Percentiles rank a stretch among this genome's conserved stretches.
Evolutionary conservation across 1,140 invertebrate species (phyloP).

Genomic region (Drosophila pandora): DNA sequence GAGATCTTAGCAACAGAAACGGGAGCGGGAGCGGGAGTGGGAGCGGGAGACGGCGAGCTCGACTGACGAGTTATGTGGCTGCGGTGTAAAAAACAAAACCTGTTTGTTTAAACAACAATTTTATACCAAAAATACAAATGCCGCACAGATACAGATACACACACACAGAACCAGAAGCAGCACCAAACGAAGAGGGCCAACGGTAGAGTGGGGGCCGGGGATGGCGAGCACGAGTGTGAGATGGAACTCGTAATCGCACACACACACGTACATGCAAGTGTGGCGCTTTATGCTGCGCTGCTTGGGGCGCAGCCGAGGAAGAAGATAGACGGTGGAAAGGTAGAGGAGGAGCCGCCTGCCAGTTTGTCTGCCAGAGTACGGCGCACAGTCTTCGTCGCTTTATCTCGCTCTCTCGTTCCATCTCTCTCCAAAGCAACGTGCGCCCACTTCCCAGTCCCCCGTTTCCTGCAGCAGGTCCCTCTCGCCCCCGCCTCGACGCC

Average conservation of each 20-base stretch:
- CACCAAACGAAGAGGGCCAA: constrained; percentile 2
- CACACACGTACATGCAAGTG: constrained; percentile 39
- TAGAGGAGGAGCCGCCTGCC: constrained; percentile 64
- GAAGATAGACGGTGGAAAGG: constrained; percentile 11
- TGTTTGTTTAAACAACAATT: constrained; percentile 82
- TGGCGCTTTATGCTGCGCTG: constrained; percentile 71
- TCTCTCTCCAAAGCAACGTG: not conserved
- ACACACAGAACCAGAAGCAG: constrained; percentile 31
- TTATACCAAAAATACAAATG: constrained; percentile 79
- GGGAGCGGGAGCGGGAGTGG: not conserved
- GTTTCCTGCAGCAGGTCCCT: constrained; percentile 1
- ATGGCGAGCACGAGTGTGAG: constrained; percentile 38
- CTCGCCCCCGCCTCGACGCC: not conserved
- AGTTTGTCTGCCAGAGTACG: constrained; percentile 77
- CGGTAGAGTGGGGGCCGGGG: constrained; percentile 7
- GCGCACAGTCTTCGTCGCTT: constrained; percentile 52
- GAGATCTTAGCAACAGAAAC: constrained; percentile 2
- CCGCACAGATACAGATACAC: constrained; percentile 40
- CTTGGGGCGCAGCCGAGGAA: constrained; percentile 30
- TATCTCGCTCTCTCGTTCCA: constrained; percentile 2
- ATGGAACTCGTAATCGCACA: constrained; percentile 55
- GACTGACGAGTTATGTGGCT: constrained; percentile 79
- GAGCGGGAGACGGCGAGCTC: constrained; percentile 17
- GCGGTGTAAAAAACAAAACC: constrained; percentile 76
- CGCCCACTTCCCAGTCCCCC: constrained; percentile 8